phyloP scores from a whole-genome alignment of 2,797 vertebrate genomes.

The Thripadectes ignobilis region DNA sequence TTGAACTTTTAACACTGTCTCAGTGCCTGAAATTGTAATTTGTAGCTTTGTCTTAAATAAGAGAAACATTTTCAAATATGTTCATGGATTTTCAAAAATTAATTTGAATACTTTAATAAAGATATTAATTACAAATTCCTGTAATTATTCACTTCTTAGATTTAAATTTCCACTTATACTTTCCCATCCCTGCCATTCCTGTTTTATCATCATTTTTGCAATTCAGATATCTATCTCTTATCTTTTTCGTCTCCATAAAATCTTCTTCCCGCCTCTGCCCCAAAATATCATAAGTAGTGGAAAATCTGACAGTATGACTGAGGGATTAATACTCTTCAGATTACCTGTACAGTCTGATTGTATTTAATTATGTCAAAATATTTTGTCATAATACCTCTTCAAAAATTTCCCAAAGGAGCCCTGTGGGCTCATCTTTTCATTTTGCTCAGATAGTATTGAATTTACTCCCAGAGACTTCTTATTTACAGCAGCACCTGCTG shows the following conservation, averaged over 20 bases:
- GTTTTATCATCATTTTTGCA: neutral
- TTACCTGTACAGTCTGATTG: neutral
- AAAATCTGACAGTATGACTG: neutral
- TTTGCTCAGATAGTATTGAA: neutral
- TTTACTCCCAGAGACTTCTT: neutral
- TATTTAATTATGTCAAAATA: neutral
- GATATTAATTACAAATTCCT: neutral
- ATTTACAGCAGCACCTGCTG: neutral
- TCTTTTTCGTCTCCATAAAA: neutral
- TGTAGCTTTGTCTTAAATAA: neutral
- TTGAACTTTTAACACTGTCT: neutral
- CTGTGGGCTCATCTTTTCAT: neutral
- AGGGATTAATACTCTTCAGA: neutral
- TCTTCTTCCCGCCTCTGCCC: fast-evolving
- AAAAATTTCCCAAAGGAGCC: neutral
- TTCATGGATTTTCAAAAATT: neutral
- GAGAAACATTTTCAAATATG: neutral
- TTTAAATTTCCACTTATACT: neutral
- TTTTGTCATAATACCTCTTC: neutral
- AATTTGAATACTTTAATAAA: neutral
- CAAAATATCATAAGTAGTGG: neutral
- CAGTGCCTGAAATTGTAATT: neutral
- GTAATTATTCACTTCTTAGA: neutral
- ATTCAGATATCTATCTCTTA: neutral
- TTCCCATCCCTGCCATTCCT: neutral